Conservation (phyloP, 92 coral and sea anemone genomes). For the Epizoanthus stellaris region DNA sequence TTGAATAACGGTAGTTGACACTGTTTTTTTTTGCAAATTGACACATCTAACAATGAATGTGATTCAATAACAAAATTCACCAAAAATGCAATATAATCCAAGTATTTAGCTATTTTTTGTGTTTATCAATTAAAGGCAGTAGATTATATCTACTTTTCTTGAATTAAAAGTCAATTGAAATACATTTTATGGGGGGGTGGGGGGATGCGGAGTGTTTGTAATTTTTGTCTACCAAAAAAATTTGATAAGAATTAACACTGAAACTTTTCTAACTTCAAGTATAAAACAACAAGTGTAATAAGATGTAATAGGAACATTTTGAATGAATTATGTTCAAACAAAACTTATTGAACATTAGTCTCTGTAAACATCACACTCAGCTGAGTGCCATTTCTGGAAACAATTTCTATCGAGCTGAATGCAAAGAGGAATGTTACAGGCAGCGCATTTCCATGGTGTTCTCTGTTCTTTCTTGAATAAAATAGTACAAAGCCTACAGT, state of each 20-base stretch:
- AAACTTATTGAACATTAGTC: constrained; percentile 9
- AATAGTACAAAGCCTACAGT: constrained; percentile 18
- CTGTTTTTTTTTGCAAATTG: neutral
- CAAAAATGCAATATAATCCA: neutral
- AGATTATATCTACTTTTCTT: neutral
- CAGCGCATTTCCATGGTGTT: constrained; percentile 1
- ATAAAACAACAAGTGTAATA: neutral
- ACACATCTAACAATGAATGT: neutral
- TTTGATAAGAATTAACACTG: neutral
- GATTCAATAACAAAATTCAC: neutral
- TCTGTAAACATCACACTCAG: constrained; percentile 19
- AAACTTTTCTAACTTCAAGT: too few relatives aligned
- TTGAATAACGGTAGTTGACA: constrained; percentile 27
- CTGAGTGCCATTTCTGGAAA: constrained; percentile 27
- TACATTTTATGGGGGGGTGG: constrained; percentile 7
- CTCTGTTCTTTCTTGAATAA: neutral
- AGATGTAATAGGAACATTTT: constrained; percentile 6
- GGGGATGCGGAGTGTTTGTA: neutral
- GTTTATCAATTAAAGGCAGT: too few relatives aligned
- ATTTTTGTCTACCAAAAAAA: neutral
- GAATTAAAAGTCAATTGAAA: neutral
- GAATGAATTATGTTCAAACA: constrained; percentile 7
- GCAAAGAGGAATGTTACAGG: constrained; percentile 11
- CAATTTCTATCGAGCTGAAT: constrained; percentile 12
- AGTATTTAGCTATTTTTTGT: too few relatives aligned